Conservation (phyloP, 2,888 invertebrate species). For the Lasioglossum villosulum region DNA sequence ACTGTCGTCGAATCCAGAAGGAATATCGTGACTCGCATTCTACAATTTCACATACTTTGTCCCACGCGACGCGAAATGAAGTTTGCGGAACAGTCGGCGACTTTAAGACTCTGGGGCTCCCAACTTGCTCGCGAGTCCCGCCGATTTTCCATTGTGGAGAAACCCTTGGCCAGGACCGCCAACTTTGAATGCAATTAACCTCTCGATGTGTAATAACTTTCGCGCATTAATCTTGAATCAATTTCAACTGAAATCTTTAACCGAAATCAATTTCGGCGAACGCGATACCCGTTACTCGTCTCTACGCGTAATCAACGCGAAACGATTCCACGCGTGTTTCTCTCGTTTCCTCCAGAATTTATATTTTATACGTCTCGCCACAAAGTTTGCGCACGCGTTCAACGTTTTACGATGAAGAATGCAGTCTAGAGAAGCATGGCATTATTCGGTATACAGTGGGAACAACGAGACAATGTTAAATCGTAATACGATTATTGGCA, state of each 20-base stretch:
- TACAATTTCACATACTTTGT: constrained; percentile 65
- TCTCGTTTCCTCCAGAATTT: neutral
- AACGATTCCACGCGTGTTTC: neutral
- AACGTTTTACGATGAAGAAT: neutral
- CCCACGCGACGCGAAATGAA: constrained; percentile 67
- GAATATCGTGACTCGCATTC: constrained; percentile 69
- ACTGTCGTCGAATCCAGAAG: constrained; percentile 59
- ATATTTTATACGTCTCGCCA: neutral
- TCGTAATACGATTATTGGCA: neutral
- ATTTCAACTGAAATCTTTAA: too few relatives aligned
- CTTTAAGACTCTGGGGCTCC: constrained; percentile 64
- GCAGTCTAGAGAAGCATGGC: neutral
- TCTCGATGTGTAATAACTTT: constrained; percentile 7
- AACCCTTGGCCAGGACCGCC: constrained; percentile 36
- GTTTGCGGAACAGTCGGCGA: constrained; percentile 67
- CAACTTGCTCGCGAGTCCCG: constrained; percentile 46
- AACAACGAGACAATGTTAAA: neutral
- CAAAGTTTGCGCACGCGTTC: neutral
- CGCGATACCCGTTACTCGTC: neutral
- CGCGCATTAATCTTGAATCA: neutral
- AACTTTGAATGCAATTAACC: constrained; percentile 24
- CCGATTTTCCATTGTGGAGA: constrained; percentile 59
- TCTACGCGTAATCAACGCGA: neutral
- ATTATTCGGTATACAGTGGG: constrained; percentile 1
- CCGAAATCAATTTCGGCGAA: neutral